These are phyloP conservation scores for Psephotus haematonotus DNA, from an alignment of 2,113 vertebrate genomes.

Conservation along the genomic window DNA sequence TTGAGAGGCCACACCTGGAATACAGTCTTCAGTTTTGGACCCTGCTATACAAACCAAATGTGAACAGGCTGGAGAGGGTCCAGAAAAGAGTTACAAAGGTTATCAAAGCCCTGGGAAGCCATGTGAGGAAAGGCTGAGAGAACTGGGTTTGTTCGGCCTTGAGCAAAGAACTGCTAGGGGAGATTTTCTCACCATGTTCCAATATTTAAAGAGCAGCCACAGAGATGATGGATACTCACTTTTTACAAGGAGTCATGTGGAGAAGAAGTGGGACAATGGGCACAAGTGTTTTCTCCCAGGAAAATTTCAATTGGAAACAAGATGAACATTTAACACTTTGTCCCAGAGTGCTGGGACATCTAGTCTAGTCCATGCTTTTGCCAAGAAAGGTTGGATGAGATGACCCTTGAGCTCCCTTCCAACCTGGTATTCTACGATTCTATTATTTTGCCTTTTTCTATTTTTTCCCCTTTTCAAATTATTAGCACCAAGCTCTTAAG, in stretches of 20 bases:
- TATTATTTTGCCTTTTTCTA: not conserved
- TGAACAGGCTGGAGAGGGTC: not conserved
- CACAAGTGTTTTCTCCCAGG: not conserved
- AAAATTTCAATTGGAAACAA: not conserved
- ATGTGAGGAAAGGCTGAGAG: not conserved
- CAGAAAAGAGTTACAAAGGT: not conserved
- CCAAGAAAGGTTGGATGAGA: not conserved
- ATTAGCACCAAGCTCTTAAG: not conserved
- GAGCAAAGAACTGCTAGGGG: not conserved
- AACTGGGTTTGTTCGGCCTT: not conserved
- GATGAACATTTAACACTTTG: not conserved
- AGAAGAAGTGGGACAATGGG: not conserved
- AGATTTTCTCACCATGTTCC: not conserved
- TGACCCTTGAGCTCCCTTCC: not conserved
- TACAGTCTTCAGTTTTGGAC: not conserved
- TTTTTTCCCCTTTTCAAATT: not conserved
- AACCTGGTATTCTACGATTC: not conserved
- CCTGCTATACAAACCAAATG: not conserved
- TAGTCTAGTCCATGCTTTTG: not conserved
- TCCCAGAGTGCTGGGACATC: not conserved
- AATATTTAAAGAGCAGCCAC: not conserved
- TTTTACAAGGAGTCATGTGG: not conserved
- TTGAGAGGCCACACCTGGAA: too few species aligned
- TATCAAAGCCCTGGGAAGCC: not conserved
- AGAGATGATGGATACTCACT: not conserved